Conservation (phyloP, 2,888 invertebrate genomes). For the Ophion ellenae region DNA sequence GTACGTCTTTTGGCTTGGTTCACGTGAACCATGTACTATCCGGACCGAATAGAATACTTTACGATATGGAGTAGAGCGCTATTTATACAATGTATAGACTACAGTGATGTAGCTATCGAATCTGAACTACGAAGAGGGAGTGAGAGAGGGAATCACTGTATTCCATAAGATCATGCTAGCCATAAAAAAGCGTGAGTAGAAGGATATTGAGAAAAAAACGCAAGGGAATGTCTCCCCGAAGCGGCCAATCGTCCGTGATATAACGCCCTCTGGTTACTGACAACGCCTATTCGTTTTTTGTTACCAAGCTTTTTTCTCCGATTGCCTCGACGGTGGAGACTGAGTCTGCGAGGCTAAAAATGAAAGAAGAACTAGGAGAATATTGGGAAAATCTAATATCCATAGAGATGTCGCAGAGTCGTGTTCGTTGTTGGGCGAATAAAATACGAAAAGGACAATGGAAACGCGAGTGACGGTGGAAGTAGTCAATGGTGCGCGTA, state of each 20-base stretch:
- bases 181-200: constrained; percentile 59
- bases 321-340: constrained; percentile 6
- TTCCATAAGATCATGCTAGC: constrained; percentile 49
- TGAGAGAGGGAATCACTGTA: constrained; percentile 23
- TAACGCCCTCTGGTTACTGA: constrained; percentile 62
- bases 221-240: constrained; percentile 54
- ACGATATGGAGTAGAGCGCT: constrained; percentile 70
- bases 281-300: constrained; percentile 43
- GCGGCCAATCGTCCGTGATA: constrained; percentile 69
- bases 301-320: constrained; percentile 24
- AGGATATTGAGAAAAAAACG: constrained; percentile 27
- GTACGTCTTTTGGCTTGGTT: constrained; percentile 68
- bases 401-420: constrained; percentile 11
- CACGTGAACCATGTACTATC: constrained; percentile 80
- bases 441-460: constrained; percentile 13
- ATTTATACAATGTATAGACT: constrained; percentile 46
- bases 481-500: constrained; percentile 57
- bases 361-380: constrained; percentile 23
- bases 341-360: constrained; percentile 10
- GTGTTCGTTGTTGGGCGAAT: constrained; percentile 36
- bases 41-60: constrained; percentile 79
- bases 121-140: constrained; percentile 29
- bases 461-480: neutral
- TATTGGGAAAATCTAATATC: constrained; percentile 28
- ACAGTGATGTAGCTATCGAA: constrained; percentile 50